Percentiles rank a stretch among this genome's conserved stretches.
Conservation (phyloP, 2,797 vertebrate species). For the Pseudomugil tenellus region DNA sequence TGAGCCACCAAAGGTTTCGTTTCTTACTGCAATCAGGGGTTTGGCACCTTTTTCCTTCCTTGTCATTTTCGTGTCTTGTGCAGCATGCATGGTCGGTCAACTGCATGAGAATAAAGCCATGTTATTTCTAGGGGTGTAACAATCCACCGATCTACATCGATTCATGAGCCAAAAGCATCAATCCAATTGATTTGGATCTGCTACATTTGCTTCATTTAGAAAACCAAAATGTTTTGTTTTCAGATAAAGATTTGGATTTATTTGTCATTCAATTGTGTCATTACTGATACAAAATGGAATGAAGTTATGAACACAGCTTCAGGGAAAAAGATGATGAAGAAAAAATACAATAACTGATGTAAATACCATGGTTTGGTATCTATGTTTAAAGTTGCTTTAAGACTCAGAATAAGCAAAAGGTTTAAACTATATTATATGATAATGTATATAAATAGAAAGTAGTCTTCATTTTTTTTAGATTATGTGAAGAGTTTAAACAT, state of each 20-base stretch:
- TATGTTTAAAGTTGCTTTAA: neutral
- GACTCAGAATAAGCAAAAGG: neutral
- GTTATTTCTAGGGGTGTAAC: constrained; percentile 25
- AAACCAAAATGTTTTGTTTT: neutral
- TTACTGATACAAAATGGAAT: neutral
- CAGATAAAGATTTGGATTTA: neutral
- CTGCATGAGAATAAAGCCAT: constrained; percentile 70
- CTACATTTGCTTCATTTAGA: neutral
- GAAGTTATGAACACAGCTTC: neutral
- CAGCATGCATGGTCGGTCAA: constrained; percentile 71
- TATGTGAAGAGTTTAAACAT: neutral
- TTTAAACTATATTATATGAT: neutral
- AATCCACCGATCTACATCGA: neutral
- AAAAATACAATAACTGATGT: neutral
- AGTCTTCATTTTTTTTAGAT: neutral
- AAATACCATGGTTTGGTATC: neutral
- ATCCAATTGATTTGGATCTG: neutral
- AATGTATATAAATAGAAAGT: neutral
- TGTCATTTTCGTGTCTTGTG: constrained; percentile 76
- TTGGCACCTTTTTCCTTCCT: constrained; percentile 81
- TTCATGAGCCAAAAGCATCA: neutral
- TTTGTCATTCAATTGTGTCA: neutral
- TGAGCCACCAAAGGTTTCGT: constrained; percentile 86
- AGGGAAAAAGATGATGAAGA: neutral
- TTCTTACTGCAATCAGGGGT: constrained; percentile 85